Evolutionary conservation across 2,888 invertebrate species (phyloP).

Genomic region (Brachypalpus laphriformis): DNA sequence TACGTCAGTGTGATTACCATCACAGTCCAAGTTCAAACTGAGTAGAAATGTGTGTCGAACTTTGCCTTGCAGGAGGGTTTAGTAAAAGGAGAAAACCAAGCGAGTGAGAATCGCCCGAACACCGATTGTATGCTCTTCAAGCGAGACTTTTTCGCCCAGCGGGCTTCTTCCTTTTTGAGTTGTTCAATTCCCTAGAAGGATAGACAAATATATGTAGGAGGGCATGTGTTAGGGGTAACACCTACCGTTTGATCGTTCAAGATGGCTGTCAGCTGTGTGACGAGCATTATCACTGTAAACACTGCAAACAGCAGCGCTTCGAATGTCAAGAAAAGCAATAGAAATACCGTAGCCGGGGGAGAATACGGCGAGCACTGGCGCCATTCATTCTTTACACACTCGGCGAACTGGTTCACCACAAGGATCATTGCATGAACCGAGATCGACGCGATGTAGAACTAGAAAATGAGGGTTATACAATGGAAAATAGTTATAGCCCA

Average conservation of each 20-base stretch:
- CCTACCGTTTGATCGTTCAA: conserved; percentile 98
- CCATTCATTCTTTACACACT: conserved; percentile 97
- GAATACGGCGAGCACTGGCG: conserved; percentile 96
- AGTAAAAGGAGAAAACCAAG: conserved; percentile 93
- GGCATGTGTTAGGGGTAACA: conserved; percentile 43
- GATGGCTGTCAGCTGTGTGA: conserved; percentile 97
- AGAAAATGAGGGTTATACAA: conserved; percentile 77
- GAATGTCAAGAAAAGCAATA: conserved; percentile 94
- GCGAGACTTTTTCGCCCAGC: conserved; percentile 95
- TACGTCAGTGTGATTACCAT: conserved; percentile 66
- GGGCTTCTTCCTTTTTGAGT: conserved; percentile 96
- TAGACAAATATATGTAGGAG: conserved; percentile 3
- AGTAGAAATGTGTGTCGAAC: conserved; percentile 91
- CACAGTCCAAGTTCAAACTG: conserved; percentile 85
- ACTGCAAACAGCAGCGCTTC: conserved; percentile 98
- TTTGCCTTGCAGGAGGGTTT: conserved; percentile 91
- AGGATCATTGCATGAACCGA: conserved; percentile 96
- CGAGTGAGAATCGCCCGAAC: conserved; percentile 96
- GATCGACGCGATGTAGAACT: conserved; percentile 99
- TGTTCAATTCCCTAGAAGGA: conserved; percentile 95
- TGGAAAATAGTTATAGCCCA: neutral
- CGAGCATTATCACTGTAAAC: conserved; percentile 98
- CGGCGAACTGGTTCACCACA: conserved; percentile 95
- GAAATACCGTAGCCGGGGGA: conserved; percentile 97
- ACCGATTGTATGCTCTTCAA: conserved; percentile 98